Evolutionary conservation across 1,140 invertebrate genomes (phyloP), one percentile per base, ranked within the genome.

Genomic region (Cydia fagiglandana): DNA sequence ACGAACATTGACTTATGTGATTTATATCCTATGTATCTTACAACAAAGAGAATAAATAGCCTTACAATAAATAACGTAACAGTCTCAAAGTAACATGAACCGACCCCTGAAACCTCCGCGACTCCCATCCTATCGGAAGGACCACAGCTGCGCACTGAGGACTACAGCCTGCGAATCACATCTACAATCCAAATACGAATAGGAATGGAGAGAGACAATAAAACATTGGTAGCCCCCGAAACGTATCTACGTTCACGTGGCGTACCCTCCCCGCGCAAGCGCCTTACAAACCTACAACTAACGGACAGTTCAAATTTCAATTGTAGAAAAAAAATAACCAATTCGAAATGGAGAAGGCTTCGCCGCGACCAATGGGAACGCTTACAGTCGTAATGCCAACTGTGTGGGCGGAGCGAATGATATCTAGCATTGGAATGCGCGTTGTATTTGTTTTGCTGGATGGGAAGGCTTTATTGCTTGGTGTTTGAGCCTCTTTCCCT

Each of bases 401-500:
- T 93, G 91, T 93, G 90, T 86, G 84, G 90, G 90, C 90, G 90
- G 87, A 76, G 91, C 91, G 82, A 93, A 86, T 93, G 91, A 93
- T 93, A 93, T 93, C 91, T 93, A 93, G 91, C 89, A 93, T 93
- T 93, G 91, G 90, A 93, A 93, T 93, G 91, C 87, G 84, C 86
- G 81, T 90, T 86, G 89, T 93, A 93, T 93, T 93, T 93, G 90
- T 93, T 91, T 91, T 91, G 91, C 86, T 80, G 82, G 87, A 86
- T 91, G 76, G 86, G 89, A 90, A 93, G 90, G 89, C 91, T 93
- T 85, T 93, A 93, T 91, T 91, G 88, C 91, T 85, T 79, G 86
- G 91, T 85, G 83, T 90, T 90, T 90, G 89, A 88, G 91, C 81
- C 84, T 88, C 86, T 91, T 91, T 93, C 91, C 81, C 89, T 78